Percentiles rank a stretch among this genome's conserved stretches.
These are phyloP conservation scores for Drosophila histrio DNA, from an alignment of 2,888 invertebrate genomes.

Conservation along the genomic window DNA sequence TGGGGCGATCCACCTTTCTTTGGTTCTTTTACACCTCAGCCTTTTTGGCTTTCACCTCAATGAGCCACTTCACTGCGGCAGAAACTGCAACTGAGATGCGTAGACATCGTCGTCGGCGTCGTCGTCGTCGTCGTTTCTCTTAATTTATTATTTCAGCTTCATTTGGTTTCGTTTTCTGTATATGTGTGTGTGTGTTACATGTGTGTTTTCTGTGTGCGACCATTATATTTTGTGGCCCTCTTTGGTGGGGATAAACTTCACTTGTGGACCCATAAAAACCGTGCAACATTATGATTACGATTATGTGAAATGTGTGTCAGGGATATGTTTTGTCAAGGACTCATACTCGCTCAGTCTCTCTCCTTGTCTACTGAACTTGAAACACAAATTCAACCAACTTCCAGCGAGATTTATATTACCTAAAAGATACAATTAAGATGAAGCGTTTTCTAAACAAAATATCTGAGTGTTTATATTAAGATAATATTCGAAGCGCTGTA, in stretches of 20 bases:
- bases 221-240: constrained; percentile 69
- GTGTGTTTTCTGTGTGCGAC: constrained; percentile 25
- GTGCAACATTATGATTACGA: constrained; percentile 69
- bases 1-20: background rate
- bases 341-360: background rate
- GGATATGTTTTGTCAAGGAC: constrained; percentile 21
- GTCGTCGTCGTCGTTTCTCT: constrained; percentile 42
- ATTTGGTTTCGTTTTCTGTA: constrained; percentile 39
- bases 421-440: constrained; percentile 2
- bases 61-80: constrained; percentile 25
- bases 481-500: too few relatives aligned
- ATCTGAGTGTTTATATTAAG: background rate
- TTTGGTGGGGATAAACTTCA: constrained; percentile 45
- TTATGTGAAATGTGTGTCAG: constrained; percentile 61
- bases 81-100: constrained; percentile 47
- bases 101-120: constrained; percentile 13
- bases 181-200: constrained; percentile 20
- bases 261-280: constrained; percentile 63
- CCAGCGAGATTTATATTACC: background rate
- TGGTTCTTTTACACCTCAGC: constrained; percentile 36
- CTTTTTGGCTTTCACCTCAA: constrained; percentile 48
- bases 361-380: constrained; percentile 25
- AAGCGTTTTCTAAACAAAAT: background rate
- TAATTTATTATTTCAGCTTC: constrained; percentile 75
- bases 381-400: background rate